phyloP scores from a whole-genome alignment of 2,888 invertebrate genomes.

The Iselma pallidipennis region DNA sequence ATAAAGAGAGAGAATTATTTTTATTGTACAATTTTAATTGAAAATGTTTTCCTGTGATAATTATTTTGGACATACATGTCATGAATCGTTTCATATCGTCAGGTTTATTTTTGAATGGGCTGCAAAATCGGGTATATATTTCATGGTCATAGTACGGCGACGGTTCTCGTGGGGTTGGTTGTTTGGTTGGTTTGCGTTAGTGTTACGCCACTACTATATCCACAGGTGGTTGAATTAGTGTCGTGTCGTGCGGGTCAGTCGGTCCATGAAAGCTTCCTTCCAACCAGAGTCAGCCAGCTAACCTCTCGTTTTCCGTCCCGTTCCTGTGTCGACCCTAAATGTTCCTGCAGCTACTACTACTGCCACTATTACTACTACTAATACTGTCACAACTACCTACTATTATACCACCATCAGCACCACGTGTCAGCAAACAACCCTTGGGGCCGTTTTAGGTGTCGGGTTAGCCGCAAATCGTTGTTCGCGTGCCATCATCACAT shows the following conservation, averaged over 20 bases:
- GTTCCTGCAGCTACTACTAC: neutral
- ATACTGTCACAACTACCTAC: neutral
- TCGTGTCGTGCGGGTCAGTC: slow-evolving; percentile 40
- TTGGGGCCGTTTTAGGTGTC: slow-evolving; percentile 7
- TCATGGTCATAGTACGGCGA: neutral
- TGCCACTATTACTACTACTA: neutral
- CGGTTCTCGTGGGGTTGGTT: neutral
- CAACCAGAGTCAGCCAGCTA: neutral
- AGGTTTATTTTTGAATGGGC: neutral
- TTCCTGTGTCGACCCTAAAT: neutral
- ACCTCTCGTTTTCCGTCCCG: neutral
- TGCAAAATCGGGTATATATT: neutral
- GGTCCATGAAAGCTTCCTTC: slow-evolving; percentile 23
- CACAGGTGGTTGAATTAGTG: slow-evolving; percentile 48
- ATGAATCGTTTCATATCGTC: slow-evolving; percentile 6
- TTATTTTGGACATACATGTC: slow-evolving; percentile 11
- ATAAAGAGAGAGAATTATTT: too few species aligned
- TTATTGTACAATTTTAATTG: slow-evolving; percentile 6
- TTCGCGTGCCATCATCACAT: slow-evolving; percentile 1
- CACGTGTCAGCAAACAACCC: slow-evolving; percentile 14
- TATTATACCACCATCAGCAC: neutral
- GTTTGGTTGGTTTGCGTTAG: slow-evolving; percentile 8
- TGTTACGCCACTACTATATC: slow-evolving; percentile 24
- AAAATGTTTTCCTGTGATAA: too few species aligned
- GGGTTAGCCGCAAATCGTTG: slow-evolving; percentile 14